Evolutionary conservation across 2,797 vertebrate species (phyloP).

Genomic region (Alauda arvensis): DNA sequence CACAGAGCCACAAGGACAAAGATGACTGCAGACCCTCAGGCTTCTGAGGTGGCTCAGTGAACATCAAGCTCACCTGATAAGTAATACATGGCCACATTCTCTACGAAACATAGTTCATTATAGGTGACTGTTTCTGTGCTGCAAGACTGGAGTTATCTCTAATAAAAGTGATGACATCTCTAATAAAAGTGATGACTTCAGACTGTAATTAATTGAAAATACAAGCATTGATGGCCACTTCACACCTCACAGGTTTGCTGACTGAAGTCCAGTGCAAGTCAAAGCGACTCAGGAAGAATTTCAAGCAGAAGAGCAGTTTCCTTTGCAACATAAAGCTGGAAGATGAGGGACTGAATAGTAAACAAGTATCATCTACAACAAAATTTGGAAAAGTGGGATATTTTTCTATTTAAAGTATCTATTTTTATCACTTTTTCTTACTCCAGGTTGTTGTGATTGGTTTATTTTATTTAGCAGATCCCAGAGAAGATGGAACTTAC

Average conservation of each 20-base stretch:
- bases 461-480: conserved; percentile 40
- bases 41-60: neutral
- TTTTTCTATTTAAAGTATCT: neutral
- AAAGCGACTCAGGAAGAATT: conserved; percentile 88
- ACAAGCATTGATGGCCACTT: neutral
- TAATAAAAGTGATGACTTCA: neutral
- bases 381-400: conserved; percentile 77
- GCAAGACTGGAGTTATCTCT: neutral
- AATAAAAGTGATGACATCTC: neutral
- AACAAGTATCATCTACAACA: conserved; percentile 85
- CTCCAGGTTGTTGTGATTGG: neutral
- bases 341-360: conserved; percentile 79
- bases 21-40: neutral
- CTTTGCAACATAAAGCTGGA: conserved; percentile 70
- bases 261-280: conserved; percentile 96
- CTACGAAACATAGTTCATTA: neutral
- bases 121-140: neutral
- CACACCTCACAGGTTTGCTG: conserved; percentile 79
- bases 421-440: neutral
- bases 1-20: neutral
- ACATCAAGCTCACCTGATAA: neutral
- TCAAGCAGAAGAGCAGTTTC: conserved; percentile 72
- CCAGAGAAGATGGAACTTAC: conserved; percentile 75
- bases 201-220: neutral
- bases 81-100: neutral